phyloP scores from a whole-genome alignment of 2,888 invertebrate genomes.

The Xylophagus ater region DNA sequence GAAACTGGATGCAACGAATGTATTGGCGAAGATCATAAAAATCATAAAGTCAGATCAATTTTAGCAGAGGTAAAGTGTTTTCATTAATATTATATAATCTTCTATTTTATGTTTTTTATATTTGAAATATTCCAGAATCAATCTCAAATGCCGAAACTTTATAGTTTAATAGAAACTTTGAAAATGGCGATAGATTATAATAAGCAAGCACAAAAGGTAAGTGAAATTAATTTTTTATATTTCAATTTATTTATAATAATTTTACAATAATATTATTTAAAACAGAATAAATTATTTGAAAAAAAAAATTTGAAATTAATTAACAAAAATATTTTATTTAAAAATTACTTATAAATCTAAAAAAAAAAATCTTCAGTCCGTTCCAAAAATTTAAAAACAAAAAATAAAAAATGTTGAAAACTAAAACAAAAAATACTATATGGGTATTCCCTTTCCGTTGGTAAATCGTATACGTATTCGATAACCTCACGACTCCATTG shows the following conservation, averaged over 20 bases:
- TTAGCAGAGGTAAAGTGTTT: slow-evolving; percentile 22
- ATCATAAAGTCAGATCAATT: slow-evolving; percentile 19
- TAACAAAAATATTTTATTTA: no score
- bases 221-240: no score
- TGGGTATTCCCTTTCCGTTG: no score
- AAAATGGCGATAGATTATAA: slow-evolving; percentile 22
- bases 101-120: slow-evolving; percentile 5
- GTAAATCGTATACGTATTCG: no score
- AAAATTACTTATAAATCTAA: no score
- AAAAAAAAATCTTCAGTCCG: no score
- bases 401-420: no score
- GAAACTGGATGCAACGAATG: slow-evolving; percentile 23
- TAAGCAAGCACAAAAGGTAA: slow-evolving; percentile 26
- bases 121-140: slow-evolving; percentile 21
- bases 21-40: slow-evolving; percentile 18
- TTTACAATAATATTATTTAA: slow-evolving; percentile 1
- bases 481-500: no score
- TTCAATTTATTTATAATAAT: background rate
- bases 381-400: no score
- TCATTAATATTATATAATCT: slow-evolving; percentile 1
- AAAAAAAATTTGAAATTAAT: no score
- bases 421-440: no score
- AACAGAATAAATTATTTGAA: no score
- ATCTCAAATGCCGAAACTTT: slow-evolving; percentile 19
- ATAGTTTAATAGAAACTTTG: slow-evolving; percentile 22